Evolutionary conservation across 2,888 invertebrate genomes (phyloP).

Genomic region (Teleogryllus oceanicus): DNA sequence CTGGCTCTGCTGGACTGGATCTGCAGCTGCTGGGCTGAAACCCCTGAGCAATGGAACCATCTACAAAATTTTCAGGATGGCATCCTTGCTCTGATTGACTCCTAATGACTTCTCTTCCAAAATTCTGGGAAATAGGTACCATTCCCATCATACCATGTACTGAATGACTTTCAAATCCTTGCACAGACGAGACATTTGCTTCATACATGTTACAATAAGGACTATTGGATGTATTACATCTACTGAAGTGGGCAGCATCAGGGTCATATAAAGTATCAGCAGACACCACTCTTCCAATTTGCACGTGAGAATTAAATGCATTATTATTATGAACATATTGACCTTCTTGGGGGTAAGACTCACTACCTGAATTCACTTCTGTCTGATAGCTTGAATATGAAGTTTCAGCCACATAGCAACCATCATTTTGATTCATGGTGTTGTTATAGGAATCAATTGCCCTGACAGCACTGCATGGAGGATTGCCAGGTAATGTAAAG

Average conservation of each 20-base stretch:
- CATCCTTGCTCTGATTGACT: not conserved
- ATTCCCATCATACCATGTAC: conserved; percentile 20
- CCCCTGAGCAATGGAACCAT: not conserved
- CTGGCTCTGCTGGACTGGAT: conserved; percentile 2
- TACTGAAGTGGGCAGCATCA: conserved; percentile 22
- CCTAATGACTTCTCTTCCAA: conserved; percentile 11
- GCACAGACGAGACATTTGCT: conserved; percentile 19
- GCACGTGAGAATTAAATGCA: not conserved
- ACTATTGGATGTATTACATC: conserved; percentile 5
- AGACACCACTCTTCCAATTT: conserved; percentile 20
- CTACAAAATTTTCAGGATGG: not conserved
- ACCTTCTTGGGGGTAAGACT: not conserved
- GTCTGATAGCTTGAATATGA: conserved; percentile 19
- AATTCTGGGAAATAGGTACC: not conserved
- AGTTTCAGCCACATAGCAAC: not conserved
- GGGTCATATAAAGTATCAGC: conserved; percentile 23
- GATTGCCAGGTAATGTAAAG: not conserved
- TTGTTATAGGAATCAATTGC: not conserved
- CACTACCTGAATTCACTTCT: conserved; percentile 21
- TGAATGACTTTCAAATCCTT: conserved; percentile 25
- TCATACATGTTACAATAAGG: conserved; percentile 26
- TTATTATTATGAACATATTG: not conserved
- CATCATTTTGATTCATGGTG: not conserved
- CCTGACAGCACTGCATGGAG: not conserved
- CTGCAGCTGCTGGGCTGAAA: not conserved